phyloP scores from a whole-genome alignment of 2,888 invertebrate genomes.

The Lysandra bellargus region DNA sequence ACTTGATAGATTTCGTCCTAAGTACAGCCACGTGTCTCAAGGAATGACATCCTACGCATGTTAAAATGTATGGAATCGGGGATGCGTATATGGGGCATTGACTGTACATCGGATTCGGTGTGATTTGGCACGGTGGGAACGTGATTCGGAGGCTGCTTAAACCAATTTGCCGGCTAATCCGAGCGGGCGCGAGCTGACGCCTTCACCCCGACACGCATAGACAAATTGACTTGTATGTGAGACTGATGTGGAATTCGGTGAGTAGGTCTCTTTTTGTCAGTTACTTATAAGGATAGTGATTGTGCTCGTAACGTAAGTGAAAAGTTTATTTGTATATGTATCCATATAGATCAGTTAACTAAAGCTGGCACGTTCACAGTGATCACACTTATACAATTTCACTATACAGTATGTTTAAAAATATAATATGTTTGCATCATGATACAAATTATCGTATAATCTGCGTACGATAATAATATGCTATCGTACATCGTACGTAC shows the following conservation, averaged over 20 bases:
- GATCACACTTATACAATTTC: too few species aligned
- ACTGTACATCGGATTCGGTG: slow-evolving; percentile 44
- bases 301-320: too few species aligned
- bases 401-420: too few species aligned
- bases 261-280: too few species aligned
- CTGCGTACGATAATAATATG: too few species aligned
- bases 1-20: slow-evolving; percentile 12
- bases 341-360: too few species aligned
- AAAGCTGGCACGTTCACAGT: too few species aligned
- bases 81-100: slow-evolving; percentile 1
- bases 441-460: too few species aligned
- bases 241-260: background rate
- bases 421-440: too few species aligned
- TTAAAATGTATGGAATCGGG: background rate
- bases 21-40: background rate
- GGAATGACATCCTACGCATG: background rate
- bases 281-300: too few species aligned
- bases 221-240: slow-evolving; percentile 44
- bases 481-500: too few species aligned
- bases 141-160: slow-evolving; percentile 58
- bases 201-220: slow-evolving; percentile 45
- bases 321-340: too few species aligned
- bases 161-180: slow-evolving; percentile 75
- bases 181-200: slow-evolving; percentile 57
- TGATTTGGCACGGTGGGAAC: slow-evolving; percentile 64